Evolutionary conservation across 2,888 invertebrate species (phyloP), one percentile per base, ranked within the genome.

Genomic region (Machimus rusticus): DNA sequence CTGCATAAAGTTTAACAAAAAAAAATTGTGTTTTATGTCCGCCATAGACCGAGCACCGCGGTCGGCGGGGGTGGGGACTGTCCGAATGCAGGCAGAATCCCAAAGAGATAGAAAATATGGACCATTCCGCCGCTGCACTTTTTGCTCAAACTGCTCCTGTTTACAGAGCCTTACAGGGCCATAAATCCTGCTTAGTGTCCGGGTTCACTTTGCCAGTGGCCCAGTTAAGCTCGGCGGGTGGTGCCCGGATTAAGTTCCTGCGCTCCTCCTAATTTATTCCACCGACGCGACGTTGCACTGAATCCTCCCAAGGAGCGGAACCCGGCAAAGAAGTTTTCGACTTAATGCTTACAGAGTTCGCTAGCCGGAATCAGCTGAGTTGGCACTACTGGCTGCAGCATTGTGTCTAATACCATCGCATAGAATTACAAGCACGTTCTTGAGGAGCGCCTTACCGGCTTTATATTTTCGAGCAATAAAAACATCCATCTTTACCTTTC

Each of bases 101-200:
- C 8, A 28, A 66, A 12, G 12, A 66, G 66, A 66, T 66, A 66
- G 66, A 66, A 39, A 66, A 66, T 66, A 66, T 66, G 66, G 23
- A 23, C 19, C 23, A 57, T 8, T 57, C 57, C 57, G 14, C 66
- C 51, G 8, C 3, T 66, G 66, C 66, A 28, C 28, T 66, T 66
- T 66, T 23, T 37, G 14, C n/a, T 19, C 5, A 55, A 81, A 3
- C 28, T 81, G n/a, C 51, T n/a, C 81, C 55, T 81, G 81, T 81
- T 81, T 81, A 81, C 81, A 81, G 31, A 81, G 81, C 55, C 51
- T 81, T 81, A 81, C 81, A 81, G 55, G 46, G 3, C 31, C 55
- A 81, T 81, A 81, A 81, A 81, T 81, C 81, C 55, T 81, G 34
- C 51, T 81, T 81, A 81, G 81, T 55, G 55, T 81, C 55, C 55